Evolutionary conservation across 2,888 invertebrate species (phyloP).

Genomic region (Oegoconia quadripuncta): DNA sequence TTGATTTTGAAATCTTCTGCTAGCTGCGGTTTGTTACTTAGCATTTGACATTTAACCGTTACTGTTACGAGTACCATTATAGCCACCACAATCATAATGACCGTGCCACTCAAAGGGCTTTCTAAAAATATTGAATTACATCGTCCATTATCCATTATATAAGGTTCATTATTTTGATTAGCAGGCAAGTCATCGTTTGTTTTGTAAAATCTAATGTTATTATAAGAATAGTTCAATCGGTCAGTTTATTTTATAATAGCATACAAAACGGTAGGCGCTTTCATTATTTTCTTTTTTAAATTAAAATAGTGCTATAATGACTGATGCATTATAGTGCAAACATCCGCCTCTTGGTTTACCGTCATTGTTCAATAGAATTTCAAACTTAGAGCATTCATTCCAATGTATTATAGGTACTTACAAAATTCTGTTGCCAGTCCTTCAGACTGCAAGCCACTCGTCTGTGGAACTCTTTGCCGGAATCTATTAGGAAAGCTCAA

Average conservation of each 20-base stretch:
- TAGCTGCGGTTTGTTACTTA: background rate
- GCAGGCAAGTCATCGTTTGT: background rate
- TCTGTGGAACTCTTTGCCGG: too few relatives aligned
- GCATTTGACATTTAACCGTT: background rate
- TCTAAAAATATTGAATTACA: background rate
- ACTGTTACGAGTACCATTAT: background rate
- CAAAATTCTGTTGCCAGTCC: too few relatives aligned
- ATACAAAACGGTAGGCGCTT: background rate
- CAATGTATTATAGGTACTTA: too few relatives aligned
- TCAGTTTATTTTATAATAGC: background rate
- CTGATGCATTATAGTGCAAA: too few relatives aligned
- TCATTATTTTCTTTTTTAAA: too few relatives aligned
- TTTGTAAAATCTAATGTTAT: background rate
- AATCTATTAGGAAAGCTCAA: too few relatives aligned
- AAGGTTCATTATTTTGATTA: background rate
- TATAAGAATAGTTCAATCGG: background rate
- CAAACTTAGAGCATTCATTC: too few relatives aligned
- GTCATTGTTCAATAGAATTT: too few relatives aligned
- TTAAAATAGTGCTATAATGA: too few relatives aligned
- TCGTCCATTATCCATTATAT: background rate
- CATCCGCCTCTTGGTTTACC: too few relatives aligned
- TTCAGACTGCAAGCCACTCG: too few relatives aligned
- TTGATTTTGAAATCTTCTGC: background rate
- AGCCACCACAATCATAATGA: background rate
- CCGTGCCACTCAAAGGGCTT: background rate